Base-by-base conservation (phyloP, 2,888 invertebrate genomes). In the Ptychoptera albimana region DNA sequence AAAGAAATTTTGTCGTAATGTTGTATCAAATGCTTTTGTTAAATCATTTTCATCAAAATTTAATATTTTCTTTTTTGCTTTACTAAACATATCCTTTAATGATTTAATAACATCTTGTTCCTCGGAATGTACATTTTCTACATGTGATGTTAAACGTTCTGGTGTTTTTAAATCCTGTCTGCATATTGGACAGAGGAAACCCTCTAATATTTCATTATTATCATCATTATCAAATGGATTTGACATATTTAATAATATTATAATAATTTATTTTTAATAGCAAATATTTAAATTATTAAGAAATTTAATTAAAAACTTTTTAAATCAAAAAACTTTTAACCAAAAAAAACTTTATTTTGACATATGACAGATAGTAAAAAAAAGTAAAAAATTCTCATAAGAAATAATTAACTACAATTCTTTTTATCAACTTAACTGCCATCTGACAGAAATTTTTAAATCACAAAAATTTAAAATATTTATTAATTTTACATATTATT, bases 111-210 rank as follows among this genome's bases (percentile, higher is more conserved):
- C 77, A 63, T 86, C 87, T 56, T 85, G 82, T 55, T 89, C 87
- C 60, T 92, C 86, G 46, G 81, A 79, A 62, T 96, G 94, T 44
- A 77, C 72, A 48, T 81, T 82, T 62, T 92, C 88, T 59, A 94
- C 94, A 66, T 96, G 96, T 51, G 75, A 74, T 44, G 86, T 82
- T 45, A 96, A 70, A 58, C 83, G 81, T 43, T 77, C 73, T 7
- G 88, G 80, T 11, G 88, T 84, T 58, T 86, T 84, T 39, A 91
- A 72, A 63, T 96, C 93, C 35, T 81, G 79, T 67, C 88, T 83
- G 58, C 96, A 96, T 55, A 93, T 87, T 0, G 96, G 94, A 63
- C 96, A 96, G 9, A 96, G 70, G 60, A 96, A 94, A 6, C 96
- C 96, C 65, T 96, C 93, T 48, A 86, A 69, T 52, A 89, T 82